These are phyloP conservation scores for Papilio gigon DNA, from an alignment of 2,888 invertebrate genomes.

Conservation along the genomic window DNA sequence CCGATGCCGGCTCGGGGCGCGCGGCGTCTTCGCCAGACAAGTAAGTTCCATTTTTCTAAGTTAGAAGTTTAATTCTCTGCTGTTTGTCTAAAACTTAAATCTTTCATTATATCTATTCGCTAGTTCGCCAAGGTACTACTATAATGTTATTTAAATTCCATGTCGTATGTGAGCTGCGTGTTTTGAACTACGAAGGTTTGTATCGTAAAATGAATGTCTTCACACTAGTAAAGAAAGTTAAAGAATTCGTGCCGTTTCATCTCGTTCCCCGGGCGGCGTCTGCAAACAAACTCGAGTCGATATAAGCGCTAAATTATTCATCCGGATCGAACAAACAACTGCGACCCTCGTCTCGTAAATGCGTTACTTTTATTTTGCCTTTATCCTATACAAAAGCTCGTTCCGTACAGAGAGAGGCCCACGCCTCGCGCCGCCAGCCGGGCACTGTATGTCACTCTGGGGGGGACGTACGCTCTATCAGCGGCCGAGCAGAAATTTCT, in stretches of 20 bases:
- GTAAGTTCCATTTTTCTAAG: slow-evolving; percentile 27
- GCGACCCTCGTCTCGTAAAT: slow-evolving; percentile 36
- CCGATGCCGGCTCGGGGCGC: neutral
- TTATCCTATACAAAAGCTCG: slow-evolving; percentile 31
- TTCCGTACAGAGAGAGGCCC: slow-evolving; percentile 13
- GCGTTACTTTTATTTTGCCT: slow-evolving; percentile 39
- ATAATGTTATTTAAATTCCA: no score
- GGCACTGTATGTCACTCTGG: neutral
- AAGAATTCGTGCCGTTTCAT: neutral
- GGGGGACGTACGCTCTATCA: neutral
- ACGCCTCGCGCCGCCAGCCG: neutral
- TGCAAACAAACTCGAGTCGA: slow-evolving; percentile 38
- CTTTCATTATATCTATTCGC: neutral
- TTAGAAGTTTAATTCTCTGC: neutral
- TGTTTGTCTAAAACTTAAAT: slow-evolving; percentile 7
- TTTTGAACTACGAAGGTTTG: neutral
- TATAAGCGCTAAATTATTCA: slow-evolving; percentile 40
- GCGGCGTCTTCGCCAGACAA: neutral
- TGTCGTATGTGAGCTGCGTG: no score
- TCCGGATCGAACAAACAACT: slow-evolving; percentile 38
- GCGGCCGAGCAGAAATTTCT: neutral
- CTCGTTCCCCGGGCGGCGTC: neutral
- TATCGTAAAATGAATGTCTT: neutral
- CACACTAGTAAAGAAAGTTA: neutral
- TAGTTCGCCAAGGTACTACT: no score